Evolutionary conservation across 2,113 vertebrate genomes (phyloP).

Genomic region (Calidris pugnax): DNA sequence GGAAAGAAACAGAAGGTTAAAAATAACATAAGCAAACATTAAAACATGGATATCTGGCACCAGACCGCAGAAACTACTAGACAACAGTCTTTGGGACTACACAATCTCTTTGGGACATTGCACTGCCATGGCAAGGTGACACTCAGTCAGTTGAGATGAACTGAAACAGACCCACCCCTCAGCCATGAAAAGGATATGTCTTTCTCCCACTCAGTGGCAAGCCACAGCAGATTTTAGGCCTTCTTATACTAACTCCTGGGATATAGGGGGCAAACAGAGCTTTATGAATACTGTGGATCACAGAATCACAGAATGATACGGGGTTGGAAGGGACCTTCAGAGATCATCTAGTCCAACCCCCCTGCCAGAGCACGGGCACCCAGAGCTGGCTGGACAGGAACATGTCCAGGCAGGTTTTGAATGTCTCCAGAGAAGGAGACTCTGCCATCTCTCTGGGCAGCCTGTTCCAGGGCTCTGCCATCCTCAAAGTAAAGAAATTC

Average conservation of each 20-base stretch:
- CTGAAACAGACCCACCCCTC: background rate
- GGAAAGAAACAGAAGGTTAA: slow-evolving; percentile 19
- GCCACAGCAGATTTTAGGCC: background rate
- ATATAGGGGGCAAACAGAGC: background rate
- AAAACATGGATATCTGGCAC: background rate
- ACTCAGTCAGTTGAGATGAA: background rate
- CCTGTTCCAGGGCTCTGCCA: no score
- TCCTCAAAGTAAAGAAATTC: background rate
- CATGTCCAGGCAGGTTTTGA: no score
- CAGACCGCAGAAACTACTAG: background rate
- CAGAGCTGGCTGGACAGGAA: no score
- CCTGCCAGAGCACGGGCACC: no score
- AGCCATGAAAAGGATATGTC: background rate
- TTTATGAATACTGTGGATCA: background rate
- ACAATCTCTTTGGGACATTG: background rate
- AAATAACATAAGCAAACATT: background rate
- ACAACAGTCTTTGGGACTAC: background rate
- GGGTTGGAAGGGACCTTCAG: background rate
- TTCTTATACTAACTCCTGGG: background rate
- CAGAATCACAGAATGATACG: background rate
- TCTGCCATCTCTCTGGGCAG: no score
- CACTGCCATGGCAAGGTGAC: background rate
- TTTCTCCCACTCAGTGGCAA: background rate
- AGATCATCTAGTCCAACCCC: background rate
- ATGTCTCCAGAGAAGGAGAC: no score